Evolutionary conservation across 1,140 invertebrate species (phyloP).

Genomic region (Lerema accius): DNA sequence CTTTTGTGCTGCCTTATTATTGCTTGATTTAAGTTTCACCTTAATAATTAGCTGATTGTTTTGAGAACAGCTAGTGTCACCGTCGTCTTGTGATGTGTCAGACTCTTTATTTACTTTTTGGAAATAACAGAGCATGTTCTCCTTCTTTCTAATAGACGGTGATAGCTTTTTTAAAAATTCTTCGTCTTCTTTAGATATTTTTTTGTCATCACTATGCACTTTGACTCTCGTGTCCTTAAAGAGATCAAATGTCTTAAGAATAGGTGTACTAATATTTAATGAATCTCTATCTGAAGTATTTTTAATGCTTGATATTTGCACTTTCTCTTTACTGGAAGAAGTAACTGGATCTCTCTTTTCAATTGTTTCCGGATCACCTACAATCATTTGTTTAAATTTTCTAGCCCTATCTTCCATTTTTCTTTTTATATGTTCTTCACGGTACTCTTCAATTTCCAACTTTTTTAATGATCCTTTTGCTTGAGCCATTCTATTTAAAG

Average conservation of each 20-base stretch:
- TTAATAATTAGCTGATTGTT: slow-evolving; percentile 50
- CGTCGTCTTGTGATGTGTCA: slow-evolving; percentile 37
- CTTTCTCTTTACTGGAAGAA: neutral
- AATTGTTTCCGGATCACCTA: slow-evolving; percentile 40
- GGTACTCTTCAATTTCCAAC: slow-evolving; percentile 80
- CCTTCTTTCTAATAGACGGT: slow-evolving; percentile 83
- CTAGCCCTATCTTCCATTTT: slow-evolving; percentile 83
- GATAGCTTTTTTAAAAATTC: slow-evolving; percentile 77
- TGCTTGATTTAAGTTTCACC: slow-evolving; percentile 57
- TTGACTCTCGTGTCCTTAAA: slow-evolving; percentile 47
- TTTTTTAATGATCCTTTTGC: slow-evolving; percentile 83
- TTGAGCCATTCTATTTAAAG: slow-evolving; percentile 84
- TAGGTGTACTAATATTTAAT: slow-evolving; percentile 34
- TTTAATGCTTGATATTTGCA: slow-evolving; percentile 1
- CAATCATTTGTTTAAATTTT: slow-evolving; percentile 80
- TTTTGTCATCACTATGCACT: slow-evolving; percentile 35
- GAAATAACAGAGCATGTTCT: slow-evolving; percentile 84
- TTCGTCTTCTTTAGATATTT: slow-evolving; percentile 58
- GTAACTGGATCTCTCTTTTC: slow-evolving; percentile 30
- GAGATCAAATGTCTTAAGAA: slow-evolving; percentile 52
- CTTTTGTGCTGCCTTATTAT: slow-evolving; percentile 57
- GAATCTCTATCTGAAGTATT: neutral
- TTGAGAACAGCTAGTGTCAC: slow-evolving; percentile 28
- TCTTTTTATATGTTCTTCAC: slow-evolving; percentile 80
- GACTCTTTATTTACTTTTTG: slow-evolving; percentile 62